Conservation (phyloP, 2,797 vertebrate species). For the Coreius guichenoti region DNA sequence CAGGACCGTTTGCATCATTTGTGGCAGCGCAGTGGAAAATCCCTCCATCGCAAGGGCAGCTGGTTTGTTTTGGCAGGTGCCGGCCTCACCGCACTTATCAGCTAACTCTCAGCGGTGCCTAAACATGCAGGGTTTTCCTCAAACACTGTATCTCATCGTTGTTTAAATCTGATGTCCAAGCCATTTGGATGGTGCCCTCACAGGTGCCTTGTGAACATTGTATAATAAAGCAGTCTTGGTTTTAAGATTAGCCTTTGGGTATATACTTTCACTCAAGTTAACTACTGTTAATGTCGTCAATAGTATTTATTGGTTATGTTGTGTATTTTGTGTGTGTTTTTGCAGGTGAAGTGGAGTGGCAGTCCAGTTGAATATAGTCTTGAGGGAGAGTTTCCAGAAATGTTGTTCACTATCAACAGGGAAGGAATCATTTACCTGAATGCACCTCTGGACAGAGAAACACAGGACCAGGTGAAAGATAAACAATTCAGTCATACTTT, state of each 20-base stretch:
- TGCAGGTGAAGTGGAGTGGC: conserved; percentile 83
- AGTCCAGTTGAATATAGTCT: conserved; percentile 77
- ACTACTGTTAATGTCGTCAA: background rate
- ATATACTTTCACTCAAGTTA: background rate
- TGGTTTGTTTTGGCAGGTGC: conserved; percentile 59
- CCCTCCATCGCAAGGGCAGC: conserved; percentile 45
- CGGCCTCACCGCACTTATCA: conserved; percentile 59
- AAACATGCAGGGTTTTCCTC: conserved; percentile 42
- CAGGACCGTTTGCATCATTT: conserved; percentile 65
- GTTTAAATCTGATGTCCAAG: conserved; percentile 64
- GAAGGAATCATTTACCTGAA: conserved; percentile 81
- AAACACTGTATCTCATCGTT: conserved; percentile 66
- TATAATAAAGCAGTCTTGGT: background rate
- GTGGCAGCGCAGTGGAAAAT: conserved; percentile 76
- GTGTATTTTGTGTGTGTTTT: conserved; percentile 36
- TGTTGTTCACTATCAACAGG: conserved; percentile 79
- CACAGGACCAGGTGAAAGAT: conserved; percentile 79
- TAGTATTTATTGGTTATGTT: background rate
- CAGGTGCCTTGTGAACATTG: background rate
- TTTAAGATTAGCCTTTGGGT: background rate
- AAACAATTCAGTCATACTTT: background rate
- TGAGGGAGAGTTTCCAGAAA: conserved; percentile 79
- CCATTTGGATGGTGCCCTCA: conserved; percentile 50
- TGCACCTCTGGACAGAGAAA: conserved; percentile 81
- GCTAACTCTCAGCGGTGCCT: conserved; percentile 70